phyloP scores from a whole-genome alignment of 1,140 invertebrate genomes.

The Holotrichia oblita region DNA sequence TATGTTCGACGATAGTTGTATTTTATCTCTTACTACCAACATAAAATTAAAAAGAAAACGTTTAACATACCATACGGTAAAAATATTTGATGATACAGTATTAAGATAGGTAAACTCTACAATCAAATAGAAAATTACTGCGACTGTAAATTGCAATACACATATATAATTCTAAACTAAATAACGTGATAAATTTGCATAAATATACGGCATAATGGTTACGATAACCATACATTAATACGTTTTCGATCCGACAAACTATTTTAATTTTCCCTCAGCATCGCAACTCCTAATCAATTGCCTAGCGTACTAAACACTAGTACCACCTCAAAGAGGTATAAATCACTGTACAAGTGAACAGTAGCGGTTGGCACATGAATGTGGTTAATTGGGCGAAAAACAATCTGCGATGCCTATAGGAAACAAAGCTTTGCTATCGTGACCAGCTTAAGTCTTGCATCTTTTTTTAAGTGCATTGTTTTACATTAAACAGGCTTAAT shows the following conservation, averaged over 20 bases:
- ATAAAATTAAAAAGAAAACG: too few species aligned
- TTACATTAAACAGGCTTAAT: slow-evolving; percentile 15
- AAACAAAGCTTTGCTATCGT: slow-evolving; percentile 18
- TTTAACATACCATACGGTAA: too few species aligned
- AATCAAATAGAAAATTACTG: too few species aligned
- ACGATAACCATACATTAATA: slow-evolving; percentile 2
- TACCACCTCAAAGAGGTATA: slow-evolving; percentile 34
- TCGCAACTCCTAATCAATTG: slow-evolving; percentile 34
- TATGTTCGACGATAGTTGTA: too few species aligned
- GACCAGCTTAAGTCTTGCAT: background rate
- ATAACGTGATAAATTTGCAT: background rate
- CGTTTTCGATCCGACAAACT: background rate
- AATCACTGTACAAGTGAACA: slow-evolving; percentile 29
- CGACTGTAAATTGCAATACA: background rate
- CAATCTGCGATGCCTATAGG: slow-evolving; percentile 28
- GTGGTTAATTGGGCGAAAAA: slow-evolving; percentile 40
- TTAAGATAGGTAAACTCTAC: too few species aligned
- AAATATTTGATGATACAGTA: too few species aligned
- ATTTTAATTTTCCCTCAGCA: slow-evolving; percentile 4
- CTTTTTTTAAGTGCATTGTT: slow-evolving; percentile 7
- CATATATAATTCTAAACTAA: background rate
- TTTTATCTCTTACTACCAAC: too few species aligned
- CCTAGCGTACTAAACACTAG: background rate
- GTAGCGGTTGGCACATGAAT: slow-evolving; percentile 19
- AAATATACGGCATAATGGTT: background rate